Evolutionary conservation across 2,113 vertebrate species (phyloP).

Genomic region (Sinosuthora webbiana): DNA sequence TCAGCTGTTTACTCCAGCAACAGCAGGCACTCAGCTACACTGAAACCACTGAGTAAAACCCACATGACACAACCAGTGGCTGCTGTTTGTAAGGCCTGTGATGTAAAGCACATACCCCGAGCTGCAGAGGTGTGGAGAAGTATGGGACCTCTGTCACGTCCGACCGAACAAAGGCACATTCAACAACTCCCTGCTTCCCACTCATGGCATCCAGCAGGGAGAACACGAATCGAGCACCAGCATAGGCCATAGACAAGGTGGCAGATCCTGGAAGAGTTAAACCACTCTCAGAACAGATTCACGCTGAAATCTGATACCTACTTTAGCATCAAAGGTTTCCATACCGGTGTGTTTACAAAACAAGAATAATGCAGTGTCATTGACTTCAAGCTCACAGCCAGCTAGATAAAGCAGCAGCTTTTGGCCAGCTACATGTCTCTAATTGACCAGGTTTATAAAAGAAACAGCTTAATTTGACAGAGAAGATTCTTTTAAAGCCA

Average conservation of each 20-base stretch:
- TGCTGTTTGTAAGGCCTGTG: not conserved
- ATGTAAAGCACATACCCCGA: conserved; percentile 77
- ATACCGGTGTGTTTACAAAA: not conserved
- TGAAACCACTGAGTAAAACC: not conserved
- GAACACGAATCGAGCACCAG: conserved; percentile 93
- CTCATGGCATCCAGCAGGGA: conserved; percentile 94
- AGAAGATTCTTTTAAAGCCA: not conserved
- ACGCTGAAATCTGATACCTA: fast-evolving
- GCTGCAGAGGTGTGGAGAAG: conserved; percentile 93
- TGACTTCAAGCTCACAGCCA: not conserved
- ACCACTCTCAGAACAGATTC: not conserved
- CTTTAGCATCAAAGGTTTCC: not conserved
- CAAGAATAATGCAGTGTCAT: not conserved
- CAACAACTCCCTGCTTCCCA: conserved; percentile 92
- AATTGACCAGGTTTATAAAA: not conserved
- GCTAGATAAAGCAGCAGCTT: not conserved
- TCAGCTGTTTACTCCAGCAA: not conserved
- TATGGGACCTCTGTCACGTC: conserved; percentile 92
- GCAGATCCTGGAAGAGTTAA: conserved; percentile 83
- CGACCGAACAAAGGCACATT: conserved; percentile 89
- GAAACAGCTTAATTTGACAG: not conserved
- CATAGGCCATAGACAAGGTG: conserved; percentile 96
- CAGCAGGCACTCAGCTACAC: fast-evolving
- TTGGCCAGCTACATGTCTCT: not conserved
- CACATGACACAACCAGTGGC: not conserved